Evolutionary conservation across 2,113 vertebrate species (phyloP).

Genomic region (Apeltes quadracus): DNA sequence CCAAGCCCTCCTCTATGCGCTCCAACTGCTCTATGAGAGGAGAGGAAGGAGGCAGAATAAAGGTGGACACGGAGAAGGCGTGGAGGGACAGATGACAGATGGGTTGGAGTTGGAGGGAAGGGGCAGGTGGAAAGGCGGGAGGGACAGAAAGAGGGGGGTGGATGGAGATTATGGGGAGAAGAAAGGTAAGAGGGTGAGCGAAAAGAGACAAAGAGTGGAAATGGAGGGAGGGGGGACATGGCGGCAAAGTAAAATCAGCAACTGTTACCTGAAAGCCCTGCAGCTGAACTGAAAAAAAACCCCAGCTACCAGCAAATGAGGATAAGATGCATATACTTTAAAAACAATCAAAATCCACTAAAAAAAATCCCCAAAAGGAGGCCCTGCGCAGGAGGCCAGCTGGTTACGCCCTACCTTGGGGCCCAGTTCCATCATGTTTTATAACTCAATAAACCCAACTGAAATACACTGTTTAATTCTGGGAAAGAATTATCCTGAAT

Average conservation of each 20-base stretch:
- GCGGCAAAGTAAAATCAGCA: slow-evolving; percentile 12
- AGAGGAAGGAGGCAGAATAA: not conserved
- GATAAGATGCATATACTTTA: not conserved
- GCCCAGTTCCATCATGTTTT: slow-evolving; percentile 39
- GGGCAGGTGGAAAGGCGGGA: not conserved
- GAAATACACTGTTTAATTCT: not conserved
- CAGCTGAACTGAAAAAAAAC: slow-evolving; percentile 8
- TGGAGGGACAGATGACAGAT: not conserved
- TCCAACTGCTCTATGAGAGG: slow-evolving; percentile 82
- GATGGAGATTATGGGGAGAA: not conserved
- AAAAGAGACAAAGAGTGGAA: not conserved
- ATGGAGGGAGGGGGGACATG: not conserved
- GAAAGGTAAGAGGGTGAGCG: too few relatives aligned
- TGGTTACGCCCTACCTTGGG: not conserved
- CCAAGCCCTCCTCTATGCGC: slow-evolving; percentile 83
- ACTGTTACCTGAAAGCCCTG: slow-evolving; percentile 1
- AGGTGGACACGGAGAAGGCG: not conserved
- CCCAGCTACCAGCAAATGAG: slow-evolving; percentile 1
- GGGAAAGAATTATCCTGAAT: not conserved
- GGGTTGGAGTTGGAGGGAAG: not conserved
- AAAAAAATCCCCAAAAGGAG: not conserved
- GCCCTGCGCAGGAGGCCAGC: not conserved
- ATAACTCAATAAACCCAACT: not conserved
- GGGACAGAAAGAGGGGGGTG: not conserved
- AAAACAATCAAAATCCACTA: not conserved